phyloP scores from a whole-genome alignment of 2,113 vertebrate species.

The Hucho hucho region DNA sequence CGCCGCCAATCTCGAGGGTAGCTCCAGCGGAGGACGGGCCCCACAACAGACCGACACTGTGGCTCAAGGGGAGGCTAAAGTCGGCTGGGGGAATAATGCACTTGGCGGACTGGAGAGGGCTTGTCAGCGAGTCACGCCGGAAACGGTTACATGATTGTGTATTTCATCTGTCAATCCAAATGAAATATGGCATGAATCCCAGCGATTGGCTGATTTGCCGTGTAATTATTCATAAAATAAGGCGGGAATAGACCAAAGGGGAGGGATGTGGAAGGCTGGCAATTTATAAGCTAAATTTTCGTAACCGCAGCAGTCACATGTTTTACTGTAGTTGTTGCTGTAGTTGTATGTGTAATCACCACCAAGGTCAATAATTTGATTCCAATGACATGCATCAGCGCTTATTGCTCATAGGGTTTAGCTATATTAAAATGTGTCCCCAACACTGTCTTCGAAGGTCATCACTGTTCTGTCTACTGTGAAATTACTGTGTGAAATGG shows the following conservation, averaged over 20 bases:
- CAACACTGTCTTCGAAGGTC: background rate
- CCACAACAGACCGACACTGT: background rate
- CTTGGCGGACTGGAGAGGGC: background rate
- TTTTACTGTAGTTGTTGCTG: background rate
- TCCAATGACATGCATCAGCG: background rate
- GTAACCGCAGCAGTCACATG: constrained; percentile 21
- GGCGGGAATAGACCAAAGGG: constrained; percentile 15
- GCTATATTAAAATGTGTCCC: background rate
- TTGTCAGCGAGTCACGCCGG: background rate
- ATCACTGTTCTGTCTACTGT: no score
- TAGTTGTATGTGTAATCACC: background rate
- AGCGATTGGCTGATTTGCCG: constrained; percentile 30
- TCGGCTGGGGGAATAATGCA: background rate
- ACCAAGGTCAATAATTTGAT: background rate
- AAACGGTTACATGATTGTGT: constrained; percentile 17
- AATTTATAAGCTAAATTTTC: constrained; percentile 15
- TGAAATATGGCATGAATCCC: rapidly evolving
- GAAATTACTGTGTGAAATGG: no score
- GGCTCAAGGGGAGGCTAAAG: background rate
- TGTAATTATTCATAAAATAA: background rate
- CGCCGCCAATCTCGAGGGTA: background rate
- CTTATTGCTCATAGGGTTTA: background rate
- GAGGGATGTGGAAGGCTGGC: background rate
- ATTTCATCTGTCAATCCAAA: background rate
- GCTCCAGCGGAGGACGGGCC: background rate